phyloP scores from a whole-genome alignment of 2,113 vertebrate genomes.

The Ia io region DNA sequence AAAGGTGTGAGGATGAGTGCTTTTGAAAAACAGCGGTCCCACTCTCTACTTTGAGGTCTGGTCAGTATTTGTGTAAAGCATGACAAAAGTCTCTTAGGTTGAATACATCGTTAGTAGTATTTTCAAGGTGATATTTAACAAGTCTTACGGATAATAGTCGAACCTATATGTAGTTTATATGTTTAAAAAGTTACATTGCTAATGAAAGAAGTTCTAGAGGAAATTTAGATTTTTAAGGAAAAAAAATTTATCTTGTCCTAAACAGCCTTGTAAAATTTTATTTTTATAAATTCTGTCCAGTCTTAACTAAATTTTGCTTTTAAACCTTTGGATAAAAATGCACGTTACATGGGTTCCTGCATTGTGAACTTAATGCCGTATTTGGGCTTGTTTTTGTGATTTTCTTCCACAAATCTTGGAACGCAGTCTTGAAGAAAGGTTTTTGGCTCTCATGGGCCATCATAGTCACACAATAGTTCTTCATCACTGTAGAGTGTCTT shows the following conservation, averaged over 20 bases:
- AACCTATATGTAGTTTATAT: background rate
- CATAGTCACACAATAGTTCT: background rate
- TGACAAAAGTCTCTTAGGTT: background rate
- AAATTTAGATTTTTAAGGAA: slow-evolving; percentile 22
- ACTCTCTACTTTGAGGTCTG: background rate
- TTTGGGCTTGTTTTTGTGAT: slow-evolving; percentile 27
- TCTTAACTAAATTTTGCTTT: slow-evolving; percentile 30
- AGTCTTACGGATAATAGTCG: background rate
- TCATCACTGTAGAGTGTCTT: background rate
- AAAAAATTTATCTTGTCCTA: slow-evolving; percentile 22
- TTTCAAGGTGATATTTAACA: slow-evolving; percentile 19
- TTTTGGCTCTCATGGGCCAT: background rate
- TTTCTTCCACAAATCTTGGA: slow-evolving; percentile 30
- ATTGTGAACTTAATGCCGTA: background rate
- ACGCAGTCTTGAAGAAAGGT: background rate
- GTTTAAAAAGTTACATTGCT: background rate
- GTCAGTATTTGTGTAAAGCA: background rate
- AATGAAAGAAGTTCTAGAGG: background rate
- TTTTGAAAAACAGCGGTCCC: background rate
- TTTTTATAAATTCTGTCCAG: slow-evolving; percentile 17
- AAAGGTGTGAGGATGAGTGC: background rate
- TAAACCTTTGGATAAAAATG: background rate
- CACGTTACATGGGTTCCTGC: background rate
- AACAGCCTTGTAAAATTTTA: background rate
- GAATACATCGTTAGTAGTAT: background rate